Conservation (phyloP, 2,888 invertebrate genomes). For the Penaeus monodon region DNA sequence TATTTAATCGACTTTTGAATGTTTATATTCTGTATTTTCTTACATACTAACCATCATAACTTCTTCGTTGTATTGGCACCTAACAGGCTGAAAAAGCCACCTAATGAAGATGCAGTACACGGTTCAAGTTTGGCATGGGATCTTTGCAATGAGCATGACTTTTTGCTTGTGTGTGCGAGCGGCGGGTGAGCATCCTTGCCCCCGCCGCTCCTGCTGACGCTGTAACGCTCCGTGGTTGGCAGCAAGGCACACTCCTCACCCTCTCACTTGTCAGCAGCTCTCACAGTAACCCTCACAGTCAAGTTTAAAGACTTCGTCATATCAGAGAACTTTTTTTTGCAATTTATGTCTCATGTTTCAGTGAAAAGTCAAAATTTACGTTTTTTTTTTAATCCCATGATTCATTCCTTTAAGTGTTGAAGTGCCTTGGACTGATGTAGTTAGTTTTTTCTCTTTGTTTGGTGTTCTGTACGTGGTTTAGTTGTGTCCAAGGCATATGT, state of each 20-base stretch:
- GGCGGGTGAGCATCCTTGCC: constrained; percentile 54
- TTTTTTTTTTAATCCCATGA: constrained; percentile 53
- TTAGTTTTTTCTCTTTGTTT: constrained; percentile 59
- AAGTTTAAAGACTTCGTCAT: constrained; percentile 53
- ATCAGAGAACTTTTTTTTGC: constrained; percentile 39
- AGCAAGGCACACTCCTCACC: constrained; percentile 64
- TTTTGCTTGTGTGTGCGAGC: constrained; percentile 63
- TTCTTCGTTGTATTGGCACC: constrained; percentile 58
- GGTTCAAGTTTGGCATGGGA: constrained; percentile 63
- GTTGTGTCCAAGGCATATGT: constrained; percentile 59
- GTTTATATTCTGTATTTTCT: constrained; percentile 52
- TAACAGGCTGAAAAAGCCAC: constrained; percentile 61
- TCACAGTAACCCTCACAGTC: constrained; percentile 62
- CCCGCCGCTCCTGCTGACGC: constrained; percentile 55
- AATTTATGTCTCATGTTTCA: constrained; percentile 58
- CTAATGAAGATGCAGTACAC: constrained; percentile 61
- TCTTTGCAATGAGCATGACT: constrained; percentile 63
- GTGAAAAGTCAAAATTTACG: constrained; percentile 49
- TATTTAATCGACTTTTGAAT: constrained; percentile 58
- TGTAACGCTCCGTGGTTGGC: constrained; percentile 58
- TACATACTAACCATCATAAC: constrained; percentile 60
- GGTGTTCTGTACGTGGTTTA: constrained; percentile 57
- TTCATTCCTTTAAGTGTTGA: constrained; percentile 58
- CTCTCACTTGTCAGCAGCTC: constrained; percentile 62
- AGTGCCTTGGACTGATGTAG: constrained; percentile 59